Evolutionary conservation across 2,888 invertebrate genomes (phyloP), one percentile per base, ranked within the genome.

Genomic region (Smittia aterrima): DNA sequence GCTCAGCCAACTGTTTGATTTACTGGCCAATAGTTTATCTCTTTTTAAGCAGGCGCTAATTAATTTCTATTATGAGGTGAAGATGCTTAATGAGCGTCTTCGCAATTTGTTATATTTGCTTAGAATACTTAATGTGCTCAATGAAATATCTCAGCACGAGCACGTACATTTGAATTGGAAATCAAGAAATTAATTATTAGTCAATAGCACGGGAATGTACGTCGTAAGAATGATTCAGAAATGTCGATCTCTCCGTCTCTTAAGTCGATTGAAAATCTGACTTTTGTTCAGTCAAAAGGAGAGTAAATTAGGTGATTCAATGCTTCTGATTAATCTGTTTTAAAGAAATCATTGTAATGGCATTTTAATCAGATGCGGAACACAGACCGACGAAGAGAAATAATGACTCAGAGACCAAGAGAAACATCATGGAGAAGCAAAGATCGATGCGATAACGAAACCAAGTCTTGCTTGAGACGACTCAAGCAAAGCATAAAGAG

Each of bases 341-440:
- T 13, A 66, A 16, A 66, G 27, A 66, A 66, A 66, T 27, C n/a
- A 18, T 27, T 40, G 16, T 72, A 72, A 72, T 72, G 72, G 72
- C 54, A 40, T 24, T 62, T 72, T 72, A 72, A 72, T 72, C 72
- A 72, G 70, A 71, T 71, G 72, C 62, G 62, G 62, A 58, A 72
- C 16, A 58, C 20, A 72, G 64, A 6, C 9, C 20, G 18, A 11
- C 6, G 20, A 18, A 7, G 18, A 20, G 47, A n/a, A 58, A 22
- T 7, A 58, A 22, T 58, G 58, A 58, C 20, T 58, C 58, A 58
- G 20, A 18, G 7, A 22, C 22, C 7, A 47, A 47, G 47, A 11
- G 13, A 47, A 47, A 3, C 3, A 18, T 22, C 20, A 58, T 13
- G 58, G n/a, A 18, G 58, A 18, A 58, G 22, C 18, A 18, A 22